A percentile compares a stretch with the other conserved stretches of the same genome.
phyloP scores from a whole-genome alignment of 2,797 vertebrate genomes.

The Geotria australis region DNA sequence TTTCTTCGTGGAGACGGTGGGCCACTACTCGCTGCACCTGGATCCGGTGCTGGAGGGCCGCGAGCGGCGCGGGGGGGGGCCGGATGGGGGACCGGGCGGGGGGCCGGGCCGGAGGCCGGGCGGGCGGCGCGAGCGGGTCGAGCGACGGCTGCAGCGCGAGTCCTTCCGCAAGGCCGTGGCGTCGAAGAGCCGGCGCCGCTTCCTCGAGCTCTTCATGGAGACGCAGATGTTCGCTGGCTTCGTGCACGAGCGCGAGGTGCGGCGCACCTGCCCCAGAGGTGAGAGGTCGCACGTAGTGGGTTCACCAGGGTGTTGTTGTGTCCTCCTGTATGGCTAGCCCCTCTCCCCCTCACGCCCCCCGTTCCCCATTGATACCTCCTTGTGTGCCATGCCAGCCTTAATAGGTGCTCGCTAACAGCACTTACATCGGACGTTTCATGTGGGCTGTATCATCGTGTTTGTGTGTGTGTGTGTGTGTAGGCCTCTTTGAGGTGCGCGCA shows the following conservation, averaged over 20 bases:
- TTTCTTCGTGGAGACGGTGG: constrained; percentile 74
- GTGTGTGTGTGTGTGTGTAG: constrained; percentile 11
- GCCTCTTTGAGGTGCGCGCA: constrained; percentile 65
- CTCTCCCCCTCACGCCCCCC: no score
- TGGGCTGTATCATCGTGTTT: not conserved
- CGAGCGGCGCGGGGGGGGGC: no score
- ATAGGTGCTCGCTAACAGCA: no score
- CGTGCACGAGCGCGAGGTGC: constrained; percentile 69
- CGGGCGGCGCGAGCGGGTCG: constrained; percentile 9
- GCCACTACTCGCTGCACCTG: constrained; percentile 75
- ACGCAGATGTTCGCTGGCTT: constrained; percentile 96
- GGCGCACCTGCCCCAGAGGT: constrained; percentile 47
- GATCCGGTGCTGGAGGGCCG: not conserved
- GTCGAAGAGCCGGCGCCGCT: constrained; percentile 45
- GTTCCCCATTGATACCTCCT: no score
- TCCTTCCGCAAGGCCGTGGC: constrained; percentile 50
- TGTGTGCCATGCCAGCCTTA: no score
- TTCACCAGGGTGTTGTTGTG: no score
- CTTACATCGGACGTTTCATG: no score
- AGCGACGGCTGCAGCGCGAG: constrained; percentile 45
- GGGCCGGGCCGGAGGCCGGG: constrained; percentile 8
- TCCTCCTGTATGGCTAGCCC: no score
- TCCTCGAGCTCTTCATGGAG: constrained; percentile 86
- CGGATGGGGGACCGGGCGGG: constrained; percentile 10
- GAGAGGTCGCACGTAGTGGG: not conserved